Evolutionary conservation across 1,140 invertebrate genomes (phyloP), one percentile per base, ranked within the genome.

Genomic region (Halesus radiatus): DNA sequence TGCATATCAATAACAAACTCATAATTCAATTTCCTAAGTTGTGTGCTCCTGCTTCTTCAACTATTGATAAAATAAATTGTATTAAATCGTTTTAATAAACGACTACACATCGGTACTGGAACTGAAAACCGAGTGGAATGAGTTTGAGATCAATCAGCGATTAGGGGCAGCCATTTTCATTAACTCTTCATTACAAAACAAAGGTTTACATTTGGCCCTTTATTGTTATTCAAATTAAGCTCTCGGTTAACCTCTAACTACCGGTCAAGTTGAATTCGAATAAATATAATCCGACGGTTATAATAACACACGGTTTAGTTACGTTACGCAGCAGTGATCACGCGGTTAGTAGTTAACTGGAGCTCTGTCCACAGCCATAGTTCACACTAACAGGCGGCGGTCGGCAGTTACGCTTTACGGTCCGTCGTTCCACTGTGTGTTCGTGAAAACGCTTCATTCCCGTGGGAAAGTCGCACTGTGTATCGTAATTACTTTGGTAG

Each of bases 301-400:
- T 64, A 23, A 64, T 64, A 64, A 64, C 37, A 45, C 37, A 64
- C 15, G 23, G 60, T 64, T 64, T 16, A 64, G 60, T 23, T 64
- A 22, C 60, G 60, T 64, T 64, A 64, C 23, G 60, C 60, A 64
- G 37, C 60, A 29, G 60, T 64, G 60, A 64, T 64, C 23, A 64
- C 60, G 60, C 60, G 60, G 60, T 56, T 29, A 64, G 37, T 45
- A 45, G 20, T 64, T 64, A 64, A 64, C 60, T 64, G 7, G 23
- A 5, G 60, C 60, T 16, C 3, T 64, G 20, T 64, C 60, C 15
- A 64, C 20, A 26, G 7, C 15, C 60, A 64, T 64, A 26, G 20
- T 22, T 23, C 60, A 29, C 23, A 23, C 15, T 23, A 64, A 18
- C 18, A n/a, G n/a, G n/a, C 22, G 32, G 32, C 32, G 32, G 32